These are phyloP conservation scores for Anguilla japonica DNA, from an alignment of 2,113 vertebrate species.

Conservation along the genomic window DNA sequence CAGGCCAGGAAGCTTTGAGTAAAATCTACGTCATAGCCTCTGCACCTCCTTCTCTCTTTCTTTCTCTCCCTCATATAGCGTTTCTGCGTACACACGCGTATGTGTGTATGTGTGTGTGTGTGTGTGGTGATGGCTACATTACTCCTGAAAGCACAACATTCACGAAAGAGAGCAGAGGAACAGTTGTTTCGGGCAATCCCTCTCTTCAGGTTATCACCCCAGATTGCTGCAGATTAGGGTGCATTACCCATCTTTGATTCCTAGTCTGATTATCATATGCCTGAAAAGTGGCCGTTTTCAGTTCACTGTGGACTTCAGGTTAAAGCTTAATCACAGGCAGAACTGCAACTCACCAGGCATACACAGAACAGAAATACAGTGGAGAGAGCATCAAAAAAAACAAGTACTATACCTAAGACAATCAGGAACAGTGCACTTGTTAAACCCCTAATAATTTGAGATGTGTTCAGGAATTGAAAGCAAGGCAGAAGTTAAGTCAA, in stretches of 20 bases:
- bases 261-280: background rate
- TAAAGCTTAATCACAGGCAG: background rate
- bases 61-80: background rate
- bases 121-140: background rate
- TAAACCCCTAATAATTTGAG: background rate
- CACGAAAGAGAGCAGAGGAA: background rate
- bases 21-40: background rate
- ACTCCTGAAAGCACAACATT: background rate
- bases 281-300: background rate
- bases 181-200: background rate
- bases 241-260: slow-evolving; percentile 7
- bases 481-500: background rate
- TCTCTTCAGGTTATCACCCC: background rate
- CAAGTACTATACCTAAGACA: background rate
- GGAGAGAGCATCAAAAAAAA: background rate
- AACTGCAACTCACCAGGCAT: too few relatives aligned
- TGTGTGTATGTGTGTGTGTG: background rate
- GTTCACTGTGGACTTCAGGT: background rate
- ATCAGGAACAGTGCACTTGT: background rate
- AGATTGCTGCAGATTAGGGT: background rate
- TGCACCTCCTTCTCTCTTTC: background rate
- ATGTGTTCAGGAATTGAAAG: background rate
- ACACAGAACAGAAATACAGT: background rate
- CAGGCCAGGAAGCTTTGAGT: too few relatives aligned
- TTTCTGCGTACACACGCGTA: too few relatives aligned